Evolutionary conservation across 2,113 vertebrate species (phyloP), one percentile per base, ranked within the genome.

Genomic region (Notothenia rossii): DNA sequence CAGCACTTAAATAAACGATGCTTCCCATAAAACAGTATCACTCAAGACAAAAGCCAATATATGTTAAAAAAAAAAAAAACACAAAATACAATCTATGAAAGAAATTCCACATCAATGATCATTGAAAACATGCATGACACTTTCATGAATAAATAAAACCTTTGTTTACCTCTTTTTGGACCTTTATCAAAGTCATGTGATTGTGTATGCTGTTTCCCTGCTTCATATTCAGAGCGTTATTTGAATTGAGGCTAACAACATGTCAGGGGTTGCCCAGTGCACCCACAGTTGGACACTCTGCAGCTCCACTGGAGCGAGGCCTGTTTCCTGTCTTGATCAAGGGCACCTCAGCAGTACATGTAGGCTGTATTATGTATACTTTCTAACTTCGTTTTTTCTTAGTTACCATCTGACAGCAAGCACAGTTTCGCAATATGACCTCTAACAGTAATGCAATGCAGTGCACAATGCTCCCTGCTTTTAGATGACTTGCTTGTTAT

Each of bases 1-100:
- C 85, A 87, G 86, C 82, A 62, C 84, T 78, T 88, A 59, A 89
- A 89, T 84, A 86, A 89, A 84, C 81, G 22, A 92, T 84, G 77
- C 62, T 81, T 59, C 66, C 66, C 74, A 79, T 36, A 29, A 69
- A 18, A 1, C 2, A 18, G 53, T 46, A 13, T 71, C 49, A 17
- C 36, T 61, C 7, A 1, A 14, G 55, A 78, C 15, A 62, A 43
- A 45, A 50, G 40, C 20, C 40, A 62, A 62, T 36, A 50, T 68
- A n/a, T 36, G 3, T 75, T 50, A 51, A 55, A 63, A 20, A 56
- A 61, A 56, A 61, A 22, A 1, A 22, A 20, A 40, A 40, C 36
- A 7, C 36, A 40, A 7, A 7, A 40, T 5, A 40, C 36, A 40
- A 40, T 40, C 7, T 7, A 7, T 49, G 40, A 72, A 56, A 17